Conservation (phyloP, 2,888 invertebrate species). For the Hydropsyche betteni region DNA sequence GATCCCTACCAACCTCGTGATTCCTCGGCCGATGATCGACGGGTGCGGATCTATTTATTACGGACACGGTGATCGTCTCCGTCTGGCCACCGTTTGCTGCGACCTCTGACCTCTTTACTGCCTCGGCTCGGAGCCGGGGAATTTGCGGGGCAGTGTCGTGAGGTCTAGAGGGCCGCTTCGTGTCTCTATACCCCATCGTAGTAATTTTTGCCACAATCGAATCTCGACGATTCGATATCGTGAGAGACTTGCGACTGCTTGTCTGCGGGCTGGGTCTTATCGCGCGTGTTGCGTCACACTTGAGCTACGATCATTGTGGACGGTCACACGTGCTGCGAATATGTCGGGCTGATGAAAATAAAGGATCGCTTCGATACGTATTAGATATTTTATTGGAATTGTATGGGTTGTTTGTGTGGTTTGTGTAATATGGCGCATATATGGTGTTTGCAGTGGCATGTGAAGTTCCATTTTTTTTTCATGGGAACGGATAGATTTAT, state of each 20-base stretch:
- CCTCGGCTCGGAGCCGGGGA: not conserved
- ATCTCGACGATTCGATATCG: conserved; percentile 24
- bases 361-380: too few relatives aligned
- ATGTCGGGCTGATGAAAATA: too few relatives aligned
- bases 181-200: conserved; percentile 20
- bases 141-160: conserved; percentile 38
- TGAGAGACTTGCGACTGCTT: not conserved
- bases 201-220: conserved; percentile 32
- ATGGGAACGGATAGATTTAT: too few relatives aligned
- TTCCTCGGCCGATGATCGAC: not conserved
- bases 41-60: not conserved
- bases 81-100: conserved; percentile 23
- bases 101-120: conserved; percentile 28
- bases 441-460: too few relatives aligned
- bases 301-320: too few relatives aligned
- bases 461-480: too few relatives aligned
- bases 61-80: not conserved
- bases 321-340: too few relatives aligned
- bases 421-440: too few relatives aligned
- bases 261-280: too few relatives aligned
- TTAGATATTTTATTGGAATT: too few relatives aligned
- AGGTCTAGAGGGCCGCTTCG: conserved; percentile 42
- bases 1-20: not conserved
- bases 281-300: too few relatives aligned
- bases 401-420: too few relatives aligned